Evolutionary conservation across 1,140 invertebrate species (phyloP).

Genomic region (honey bee (Apis mellifera)): DNA sequence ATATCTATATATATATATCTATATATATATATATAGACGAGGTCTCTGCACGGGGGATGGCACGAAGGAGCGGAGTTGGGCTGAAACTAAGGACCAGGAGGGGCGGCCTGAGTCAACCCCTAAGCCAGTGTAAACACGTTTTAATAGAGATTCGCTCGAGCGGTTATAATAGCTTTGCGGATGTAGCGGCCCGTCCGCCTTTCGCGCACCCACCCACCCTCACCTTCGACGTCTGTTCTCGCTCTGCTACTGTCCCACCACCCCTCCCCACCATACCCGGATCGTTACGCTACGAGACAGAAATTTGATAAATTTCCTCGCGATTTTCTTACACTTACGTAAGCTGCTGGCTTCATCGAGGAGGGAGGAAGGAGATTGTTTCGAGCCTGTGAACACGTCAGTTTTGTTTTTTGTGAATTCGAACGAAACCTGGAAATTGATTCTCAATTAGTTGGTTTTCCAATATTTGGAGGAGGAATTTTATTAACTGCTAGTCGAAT

Average conservation of each 20-base stretch:
- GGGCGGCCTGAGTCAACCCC: conserved; percentile 81
- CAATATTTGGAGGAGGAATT: too few relatives aligned
- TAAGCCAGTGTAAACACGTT: conserved; percentile 82
- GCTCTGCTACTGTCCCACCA: conserved; percentile 47
- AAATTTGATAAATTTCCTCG: conserved; percentile 36
- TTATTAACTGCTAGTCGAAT: too few relatives aligned
- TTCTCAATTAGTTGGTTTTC: too few relatives aligned
- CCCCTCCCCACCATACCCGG: neutral
- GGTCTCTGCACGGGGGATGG: conserved; percentile 48
- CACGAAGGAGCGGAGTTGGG: conserved; percentile 67
- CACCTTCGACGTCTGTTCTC: conserved; percentile 55
- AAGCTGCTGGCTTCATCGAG: neutral
- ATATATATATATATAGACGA: neutral
- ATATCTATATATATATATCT: too few relatives aligned
- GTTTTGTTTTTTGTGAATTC: too few relatives aligned
- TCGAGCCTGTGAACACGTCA: too few relatives aligned
- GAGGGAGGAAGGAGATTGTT: too few relatives aligned
- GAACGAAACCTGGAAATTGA: too few relatives aligned
- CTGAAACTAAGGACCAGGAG: conserved; percentile 69
- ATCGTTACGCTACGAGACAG: conserved; percentile 39
- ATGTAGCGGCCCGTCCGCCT: conserved; percentile 76
- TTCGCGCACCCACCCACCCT: conserved; percentile 42
- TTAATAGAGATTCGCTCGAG: conserved; percentile 83
- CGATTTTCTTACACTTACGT: neutral
- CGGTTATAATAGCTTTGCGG: conserved; percentile 82